Evolutionary conservation across 2,113 vertebrate species (phyloP), one percentile per base, ranked within the genome.

Genomic region (Haemorhous mexicanus): DNA sequence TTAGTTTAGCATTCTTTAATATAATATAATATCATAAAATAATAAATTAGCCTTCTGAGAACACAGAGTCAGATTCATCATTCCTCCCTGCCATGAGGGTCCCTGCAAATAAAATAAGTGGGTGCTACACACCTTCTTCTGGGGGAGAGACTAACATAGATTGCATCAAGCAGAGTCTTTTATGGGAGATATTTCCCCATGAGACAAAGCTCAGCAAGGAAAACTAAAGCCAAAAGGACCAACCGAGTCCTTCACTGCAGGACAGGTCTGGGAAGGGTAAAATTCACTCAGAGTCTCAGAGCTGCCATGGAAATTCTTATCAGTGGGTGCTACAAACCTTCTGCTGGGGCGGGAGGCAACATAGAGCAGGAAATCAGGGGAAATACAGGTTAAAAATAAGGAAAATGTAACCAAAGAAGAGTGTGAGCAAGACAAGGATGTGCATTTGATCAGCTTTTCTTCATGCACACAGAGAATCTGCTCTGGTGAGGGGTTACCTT

Each of bases 121-220:
- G n/a, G n/a, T n/a, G n/a, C n/a, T n/a, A n/a, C n/a, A n/a, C n/a
- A n/a, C n/a, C n/a, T n/a, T n/a, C n/a, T n/a, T n/a, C n/a, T n/a
- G n/a, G n/a, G n/a, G n/a, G n/a, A n/a, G n/a, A n/a, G n/a, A 75
- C 64, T 92, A 53, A 75, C 27, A 70, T 16, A 59, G 70, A 82
- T 78, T 94, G 88, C 86, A 92, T 93, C 95, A 89, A 75, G 64
- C 73, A 74, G 55, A 70, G 67, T 33, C 73, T 27, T 84, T 67
- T 59, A 44, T 78, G 85, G n/a, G 67, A 69, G 26, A 11, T 39
- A 41, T 69, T 89, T 62, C 83, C 16, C 37, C 64, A 23, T 1
- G n/a, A 82, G 43, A 72, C 2, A 39, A 69, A 90, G 72, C 20
- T 26, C 30, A 33, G 75, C 58, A 58, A 49, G 75, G 76, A 24